Percentiles rank a stretch among this genome's conserved stretches.
Evolutionary conservation across 2,888 invertebrate species (phyloP).

Genomic region (Iselma pallidipennis): DNA sequence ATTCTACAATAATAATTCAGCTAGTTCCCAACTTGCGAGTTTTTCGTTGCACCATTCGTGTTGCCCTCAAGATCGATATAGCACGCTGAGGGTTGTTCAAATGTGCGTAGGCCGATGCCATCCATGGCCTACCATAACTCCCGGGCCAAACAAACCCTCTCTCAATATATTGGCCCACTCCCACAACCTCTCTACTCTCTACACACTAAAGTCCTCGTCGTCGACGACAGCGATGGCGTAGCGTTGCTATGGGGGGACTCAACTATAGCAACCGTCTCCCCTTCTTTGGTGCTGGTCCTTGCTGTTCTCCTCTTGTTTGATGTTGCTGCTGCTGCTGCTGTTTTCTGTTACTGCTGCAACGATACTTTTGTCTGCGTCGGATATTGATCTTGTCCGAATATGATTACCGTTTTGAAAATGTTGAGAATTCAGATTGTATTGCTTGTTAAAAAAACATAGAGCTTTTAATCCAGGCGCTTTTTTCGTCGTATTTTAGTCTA

Average conservation of each 20-base stretch:
- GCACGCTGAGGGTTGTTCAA: slow-evolving; percentile 38
- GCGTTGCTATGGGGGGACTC: slow-evolving; percentile 46
- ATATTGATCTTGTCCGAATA: slow-evolving; percentile 4
- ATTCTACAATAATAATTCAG: neutral
- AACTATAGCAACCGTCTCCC: slow-evolving; percentile 40
- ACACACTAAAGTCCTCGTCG: slow-evolving; percentile 32
- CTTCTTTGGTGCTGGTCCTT: slow-evolving; percentile 28
- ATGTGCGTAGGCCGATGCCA: slow-evolving; percentile 39
- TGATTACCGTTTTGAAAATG: neutral
- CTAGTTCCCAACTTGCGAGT: neutral
- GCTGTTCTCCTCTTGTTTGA: neutral
- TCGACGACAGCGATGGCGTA: neutral
- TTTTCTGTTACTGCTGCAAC: slow-evolving; percentile 16
- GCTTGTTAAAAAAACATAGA: neutral
- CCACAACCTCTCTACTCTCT: slow-evolving; percentile 28
- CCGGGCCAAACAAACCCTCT: slow-evolving; percentile 48
- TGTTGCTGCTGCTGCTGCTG: neutral
- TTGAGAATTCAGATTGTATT: neutral
- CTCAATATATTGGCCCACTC: neutral
- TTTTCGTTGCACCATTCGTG: neutral
- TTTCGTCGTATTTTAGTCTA: neutral
- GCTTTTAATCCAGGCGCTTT: neutral
- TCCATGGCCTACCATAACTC: slow-evolving; percentile 49
- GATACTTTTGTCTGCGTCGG: slow-evolving; percentile 14
- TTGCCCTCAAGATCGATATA: slow-evolving; percentile 38